These are phyloP conservation scores for Clepsis dumicolana DNA, from an alignment of 2,888 invertebrate species.

Conservation along the genomic window DNA sequence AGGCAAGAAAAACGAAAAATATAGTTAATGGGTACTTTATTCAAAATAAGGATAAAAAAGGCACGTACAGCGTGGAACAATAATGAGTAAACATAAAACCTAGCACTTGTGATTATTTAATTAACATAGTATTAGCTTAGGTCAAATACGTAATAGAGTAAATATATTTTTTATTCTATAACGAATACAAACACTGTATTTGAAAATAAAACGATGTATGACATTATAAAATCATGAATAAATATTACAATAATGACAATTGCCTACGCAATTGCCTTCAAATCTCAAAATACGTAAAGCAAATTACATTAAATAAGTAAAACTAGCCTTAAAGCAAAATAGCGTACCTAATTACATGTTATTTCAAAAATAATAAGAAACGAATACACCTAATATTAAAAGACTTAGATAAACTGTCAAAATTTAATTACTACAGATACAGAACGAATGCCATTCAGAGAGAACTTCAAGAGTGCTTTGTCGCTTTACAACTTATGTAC, in stretches of 20 bases:
- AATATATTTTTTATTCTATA: not conserved
- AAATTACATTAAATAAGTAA: not conserved
- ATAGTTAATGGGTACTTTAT: not conserved
- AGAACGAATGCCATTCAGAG: no score
- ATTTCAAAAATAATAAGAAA: no score
- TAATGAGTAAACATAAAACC: slow-evolving; percentile 1
- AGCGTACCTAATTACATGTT: no score
- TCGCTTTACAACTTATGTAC: no score
- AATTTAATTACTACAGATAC: no score
- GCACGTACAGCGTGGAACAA: not conserved
- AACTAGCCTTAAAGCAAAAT: not conserved
- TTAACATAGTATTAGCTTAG: not conserved
- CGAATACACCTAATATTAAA: no score
- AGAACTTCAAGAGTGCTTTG: no score
- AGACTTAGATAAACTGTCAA: no score
- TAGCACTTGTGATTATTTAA: not conserved
- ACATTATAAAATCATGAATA: not conserved
- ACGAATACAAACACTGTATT: not conserved
- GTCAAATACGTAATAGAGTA: not conserved
- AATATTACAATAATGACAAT: not conserved
- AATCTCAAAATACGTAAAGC: no score
- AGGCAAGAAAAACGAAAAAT: not conserved
- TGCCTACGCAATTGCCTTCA: no score
- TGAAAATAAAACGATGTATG: not conserved
- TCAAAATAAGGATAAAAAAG: not conserved